A percentile compares a stretch with the other conserved stretches of the same genome.
Conservation (phyloP, 53 echinoderm and acorn worm species). For the Luidia sarsii region DNA sequence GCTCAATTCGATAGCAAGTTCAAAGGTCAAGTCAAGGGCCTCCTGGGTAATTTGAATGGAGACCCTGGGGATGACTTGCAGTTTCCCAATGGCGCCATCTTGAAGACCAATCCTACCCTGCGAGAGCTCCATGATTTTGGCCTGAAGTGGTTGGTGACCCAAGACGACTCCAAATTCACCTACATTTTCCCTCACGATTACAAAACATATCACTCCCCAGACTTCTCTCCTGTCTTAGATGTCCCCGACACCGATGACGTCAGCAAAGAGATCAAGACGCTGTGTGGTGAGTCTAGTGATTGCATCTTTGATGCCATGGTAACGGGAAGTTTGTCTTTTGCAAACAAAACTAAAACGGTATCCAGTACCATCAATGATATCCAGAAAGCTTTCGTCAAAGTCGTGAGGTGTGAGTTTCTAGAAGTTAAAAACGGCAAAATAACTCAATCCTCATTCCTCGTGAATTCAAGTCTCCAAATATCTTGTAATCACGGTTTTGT, state of each 20-base stretch:
- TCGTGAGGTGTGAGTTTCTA: conserved; percentile 50
- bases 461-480: neutral
- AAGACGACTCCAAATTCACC: conserved; percentile 41
- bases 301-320: conserved; percentile 38
- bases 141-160: conserved; percentile 28
- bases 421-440: conserved; percentile 44
- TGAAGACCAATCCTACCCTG: conserved; percentile 19
- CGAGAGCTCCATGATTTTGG: conserved; percentile 48
- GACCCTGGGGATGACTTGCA: conserved; percentile 46
- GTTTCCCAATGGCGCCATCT: conserved; percentile 36
- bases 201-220: conserved; percentile 25
- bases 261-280: conserved; percentile 34
- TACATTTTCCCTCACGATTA: conserved; percentile 58
- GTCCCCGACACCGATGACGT: conserved; percentile 34
- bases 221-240: conserved; percentile 39
- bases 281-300: conserved; percentile 44
- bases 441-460: conserved; percentile 6
- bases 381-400: neutral
- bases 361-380: neutral
- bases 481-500: conserved; percentile 10
- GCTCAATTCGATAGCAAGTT: conserved; percentile 44
- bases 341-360: conserved; percentile 31
- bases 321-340: conserved; percentile 37
- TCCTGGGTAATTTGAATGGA: conserved; percentile 61
- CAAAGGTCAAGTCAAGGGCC: conserved; percentile 33